phyloP scores from a whole-genome alignment of 2,888 invertebrate species.

The Eucriotettix oculatus region DNA sequence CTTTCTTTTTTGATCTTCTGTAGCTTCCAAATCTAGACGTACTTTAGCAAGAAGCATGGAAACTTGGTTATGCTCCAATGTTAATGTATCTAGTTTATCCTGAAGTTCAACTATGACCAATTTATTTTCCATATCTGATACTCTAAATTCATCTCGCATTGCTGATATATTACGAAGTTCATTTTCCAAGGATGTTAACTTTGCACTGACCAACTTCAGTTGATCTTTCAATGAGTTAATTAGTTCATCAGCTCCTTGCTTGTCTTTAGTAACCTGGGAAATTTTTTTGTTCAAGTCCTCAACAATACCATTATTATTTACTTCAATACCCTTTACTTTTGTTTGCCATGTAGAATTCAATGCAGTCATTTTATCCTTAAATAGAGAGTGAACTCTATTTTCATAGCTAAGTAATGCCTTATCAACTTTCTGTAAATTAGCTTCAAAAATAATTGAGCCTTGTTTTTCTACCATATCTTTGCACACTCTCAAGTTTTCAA shows the following conservation, averaged over 20 bases:
- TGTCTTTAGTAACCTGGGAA: background rate
- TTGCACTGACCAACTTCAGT: background rate
- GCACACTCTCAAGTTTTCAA: background rate
- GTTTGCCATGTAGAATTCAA: no score
- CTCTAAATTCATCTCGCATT: slow-evolving; percentile 6
- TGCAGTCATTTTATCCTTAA: no score
- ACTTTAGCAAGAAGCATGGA: background rate
- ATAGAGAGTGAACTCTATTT: background rate
- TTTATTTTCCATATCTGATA: slow-evolving; percentile 7
- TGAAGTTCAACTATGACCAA: slow-evolving; percentile 9
- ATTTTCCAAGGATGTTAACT: background rate
- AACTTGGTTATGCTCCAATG: slow-evolving; percentile 2
- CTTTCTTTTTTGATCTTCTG: slow-evolving; percentile 7
- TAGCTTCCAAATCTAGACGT: background rate
- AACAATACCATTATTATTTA: no score
- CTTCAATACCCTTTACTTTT: no score
- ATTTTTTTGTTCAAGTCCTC: background rate
- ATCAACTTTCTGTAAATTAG: background rate
- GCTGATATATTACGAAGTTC: background rate
- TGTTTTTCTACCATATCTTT: background rate
- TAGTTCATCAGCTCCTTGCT: background rate
- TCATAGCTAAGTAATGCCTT: background rate
- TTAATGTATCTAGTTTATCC: slow-evolving; percentile 7
- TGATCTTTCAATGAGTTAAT: background rate
- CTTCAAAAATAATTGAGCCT: no score